A percentile compares a stretch with the other conserved stretches of the same genome.
These are phyloP conservation scores for Eospalax fontanierii DNA, from an alignment of 2,797 vertebrate species.

Conservation along the genomic window DNA sequence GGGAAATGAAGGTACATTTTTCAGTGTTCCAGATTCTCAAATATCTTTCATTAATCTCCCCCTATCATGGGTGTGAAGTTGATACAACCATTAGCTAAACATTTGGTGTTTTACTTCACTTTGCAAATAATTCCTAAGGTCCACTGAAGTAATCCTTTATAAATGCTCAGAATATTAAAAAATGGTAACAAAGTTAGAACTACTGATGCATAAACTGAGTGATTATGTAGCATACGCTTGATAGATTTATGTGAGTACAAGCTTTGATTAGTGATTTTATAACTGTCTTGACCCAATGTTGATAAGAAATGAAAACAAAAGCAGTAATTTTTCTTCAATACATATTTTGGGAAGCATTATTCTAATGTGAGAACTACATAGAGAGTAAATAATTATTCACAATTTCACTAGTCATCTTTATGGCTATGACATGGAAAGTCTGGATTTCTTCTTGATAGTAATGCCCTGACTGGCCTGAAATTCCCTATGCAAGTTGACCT, in stretches of 20 bases:
- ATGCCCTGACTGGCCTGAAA: neutral
- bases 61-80: neutral
- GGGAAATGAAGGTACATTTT: conserved; percentile 5
- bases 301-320: neutral
- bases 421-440: accelerated
- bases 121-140: neutral
- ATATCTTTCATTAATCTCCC: neutral
- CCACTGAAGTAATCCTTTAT: neutral
- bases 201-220: neutral
- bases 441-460: neutral
- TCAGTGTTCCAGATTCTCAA: neutral
- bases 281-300: neutral
- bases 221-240: neutral
- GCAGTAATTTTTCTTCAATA: neutral
- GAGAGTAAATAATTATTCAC: neutral
- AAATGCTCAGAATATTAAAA: neutral
- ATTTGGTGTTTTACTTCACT: neutral
- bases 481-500: no score
- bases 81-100: neutral
- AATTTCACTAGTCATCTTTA: neutral
- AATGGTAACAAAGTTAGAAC: neutral
- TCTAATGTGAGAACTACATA: neutral
- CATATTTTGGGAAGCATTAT: neutral
- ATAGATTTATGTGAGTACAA: neutral
- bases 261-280: neutral